Conservation (phyloP, 2,888 invertebrate species). For the Atethmia centrago region DNA sequence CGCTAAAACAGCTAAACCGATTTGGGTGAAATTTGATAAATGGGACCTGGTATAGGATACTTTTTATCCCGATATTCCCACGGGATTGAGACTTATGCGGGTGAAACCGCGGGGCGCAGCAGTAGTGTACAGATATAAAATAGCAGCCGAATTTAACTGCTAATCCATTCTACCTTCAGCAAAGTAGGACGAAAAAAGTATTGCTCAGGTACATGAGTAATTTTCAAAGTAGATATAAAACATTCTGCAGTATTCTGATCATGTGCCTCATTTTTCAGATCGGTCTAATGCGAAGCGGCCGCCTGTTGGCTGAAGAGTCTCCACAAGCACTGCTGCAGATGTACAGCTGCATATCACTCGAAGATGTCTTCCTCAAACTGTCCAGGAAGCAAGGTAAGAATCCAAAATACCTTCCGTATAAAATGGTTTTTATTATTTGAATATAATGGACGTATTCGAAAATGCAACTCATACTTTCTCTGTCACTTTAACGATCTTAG, state of each 20-base stretch:
- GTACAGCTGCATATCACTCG: conserved; percentile 95
- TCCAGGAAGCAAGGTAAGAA: conserved; percentile 93
- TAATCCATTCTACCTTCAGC: too few species aligned
- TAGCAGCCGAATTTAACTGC: neutral
- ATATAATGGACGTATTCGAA: conserved; percentile 6
- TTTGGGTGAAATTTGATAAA: too few species aligned
- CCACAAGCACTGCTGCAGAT: conserved; percentile 95
- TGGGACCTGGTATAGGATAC: too few species aligned
- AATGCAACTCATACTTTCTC: neutral
- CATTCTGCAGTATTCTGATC: neutral
- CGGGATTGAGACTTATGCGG: too few species aligned
- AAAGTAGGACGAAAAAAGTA: neutral
- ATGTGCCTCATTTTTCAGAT: conserved; percentile 91
- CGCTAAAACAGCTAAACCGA: too few species aligned
- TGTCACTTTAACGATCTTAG: neutral
- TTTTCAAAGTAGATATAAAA: neutral
- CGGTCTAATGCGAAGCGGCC: conserved; percentile 98
- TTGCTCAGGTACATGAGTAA: too few species aligned
- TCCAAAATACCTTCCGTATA: neutral
- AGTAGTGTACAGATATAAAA: neutral
- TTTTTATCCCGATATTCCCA: too few species aligned
- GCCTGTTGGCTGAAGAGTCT: conserved; percentile 96
- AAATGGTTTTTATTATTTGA: conserved; percentile 14
- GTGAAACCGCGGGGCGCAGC: too few species aligned
- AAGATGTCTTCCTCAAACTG: conserved; percentile 97